Base-by-base conservation (phyloP, 30 jellyfish, hydroid and myxozoan species). In the Aurelia aurita region DNA sequence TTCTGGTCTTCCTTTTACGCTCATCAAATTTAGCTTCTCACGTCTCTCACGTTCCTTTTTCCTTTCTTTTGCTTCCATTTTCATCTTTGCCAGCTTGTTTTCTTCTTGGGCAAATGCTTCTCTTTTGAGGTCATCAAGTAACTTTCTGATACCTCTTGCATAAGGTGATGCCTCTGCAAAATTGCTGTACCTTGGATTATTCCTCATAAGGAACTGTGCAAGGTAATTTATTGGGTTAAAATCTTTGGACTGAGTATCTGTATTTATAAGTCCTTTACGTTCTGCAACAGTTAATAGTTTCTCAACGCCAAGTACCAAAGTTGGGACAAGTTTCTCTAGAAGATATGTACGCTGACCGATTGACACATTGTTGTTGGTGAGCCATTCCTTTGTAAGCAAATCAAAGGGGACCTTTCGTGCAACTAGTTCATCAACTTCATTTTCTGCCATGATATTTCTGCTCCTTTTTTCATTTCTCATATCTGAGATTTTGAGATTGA, bases 101-200 rank as follows among this genome's bases (percentile, higher is more conserved):
- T 82, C 91, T 35, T 86, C 98, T 58, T 87, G 96, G 55, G 71
- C 72, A 49, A 62, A 88, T 15, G 93, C 98, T 12, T 86, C 89
- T 26, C 49, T 83, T 69, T 91, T 91, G 77, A 91, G 74, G 7
- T 86, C 94, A 21, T 91, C 94, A 87, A 91, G 80, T 59, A 91
- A 62, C 32, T 77, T 73, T 53, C 88, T 73, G 34, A 91, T 85
- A 34, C 94, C 74, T 39, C 87, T 82, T 23, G 98, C 96, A 72
- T 91, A 91, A 19, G 96, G 95, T 19, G 96, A 88, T 14, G 98
- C 85, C 47, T 85, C 91, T 26, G 91, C 91, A 64, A 91, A 79
- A 66, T 91, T 91, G 66, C 98, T 91, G 65, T 91, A 91, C 47
- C 85, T 74, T 11, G 98, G 98, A 69, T 91, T 91, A 71, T 91